Conservation (phyloP, 2,888 invertebrate species). For the Caenorhabditis sp. region DNA sequence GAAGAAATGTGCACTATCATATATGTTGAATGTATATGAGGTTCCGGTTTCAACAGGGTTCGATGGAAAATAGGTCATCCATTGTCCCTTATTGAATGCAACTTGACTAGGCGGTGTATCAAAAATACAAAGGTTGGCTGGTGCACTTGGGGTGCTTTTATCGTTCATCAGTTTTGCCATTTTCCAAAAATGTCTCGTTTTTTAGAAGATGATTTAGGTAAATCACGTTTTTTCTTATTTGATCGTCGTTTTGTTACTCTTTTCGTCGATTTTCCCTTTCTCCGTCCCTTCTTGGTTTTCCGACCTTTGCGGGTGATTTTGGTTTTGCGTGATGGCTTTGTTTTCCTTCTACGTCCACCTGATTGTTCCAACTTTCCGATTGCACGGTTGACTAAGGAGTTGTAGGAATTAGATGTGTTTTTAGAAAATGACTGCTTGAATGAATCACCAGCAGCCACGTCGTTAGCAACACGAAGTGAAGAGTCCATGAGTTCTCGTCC, state of each 20-base stretch:
- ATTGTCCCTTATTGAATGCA: constrained; percentile 16
- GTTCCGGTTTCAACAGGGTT: neutral
- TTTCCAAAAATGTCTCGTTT: constrained; percentile 25
- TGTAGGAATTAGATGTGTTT: constrained; percentile 19
- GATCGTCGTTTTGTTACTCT: neutral
- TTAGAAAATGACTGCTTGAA: constrained; percentile 18
- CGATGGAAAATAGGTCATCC: constrained; percentile 20
- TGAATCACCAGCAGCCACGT: constrained; percentile 20
- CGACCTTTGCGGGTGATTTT: too few species aligned
- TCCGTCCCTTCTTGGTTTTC: too few species aligned
- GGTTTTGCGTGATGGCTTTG: neutral
- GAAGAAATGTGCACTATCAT: neutral
- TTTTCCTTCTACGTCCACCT: neutral
- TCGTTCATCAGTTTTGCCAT: constrained; percentile 27
- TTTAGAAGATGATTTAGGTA: neutral
- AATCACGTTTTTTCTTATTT: neutral
- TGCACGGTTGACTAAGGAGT: constrained; percentile 20
- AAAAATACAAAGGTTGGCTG: constrained; percentile 5
- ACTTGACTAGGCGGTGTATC: constrained; percentile 27
- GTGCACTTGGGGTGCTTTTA: constrained; percentile 18
- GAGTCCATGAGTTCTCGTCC: constrained; percentile 22
- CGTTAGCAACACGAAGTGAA: constrained; percentile 23
- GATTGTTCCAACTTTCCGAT: constrained; percentile 21
- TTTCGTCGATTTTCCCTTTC: too few species aligned
- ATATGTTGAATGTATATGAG: constrained; percentile 5